Evolutionary conservation across 2,797 vertebrate genomes (phyloP).

Genomic region (Schizopygopsis malacanthus): DNA sequence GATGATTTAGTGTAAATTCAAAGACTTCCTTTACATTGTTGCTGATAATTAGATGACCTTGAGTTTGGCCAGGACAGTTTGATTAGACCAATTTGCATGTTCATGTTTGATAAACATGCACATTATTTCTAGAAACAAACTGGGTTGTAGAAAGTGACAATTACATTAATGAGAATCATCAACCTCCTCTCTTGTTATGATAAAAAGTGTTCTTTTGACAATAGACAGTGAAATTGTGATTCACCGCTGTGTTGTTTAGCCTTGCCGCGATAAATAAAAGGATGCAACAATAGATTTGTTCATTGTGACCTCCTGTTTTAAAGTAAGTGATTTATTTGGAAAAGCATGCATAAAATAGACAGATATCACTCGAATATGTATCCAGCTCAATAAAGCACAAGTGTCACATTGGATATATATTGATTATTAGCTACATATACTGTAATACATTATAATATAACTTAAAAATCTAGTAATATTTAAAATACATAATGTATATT

Average conservation of each 20-base stretch:
- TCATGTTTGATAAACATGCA: conserved; percentile 45
- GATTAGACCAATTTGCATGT: conserved; percentile 50
- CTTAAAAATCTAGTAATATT: not conserved
- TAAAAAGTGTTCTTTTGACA: conserved; percentile 56
- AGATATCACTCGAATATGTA: not conserved
- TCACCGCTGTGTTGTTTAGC: conserved; percentile 13
- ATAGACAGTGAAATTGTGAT: conserved; percentile 49
- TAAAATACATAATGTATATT: no score
- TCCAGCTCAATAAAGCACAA: not conserved
- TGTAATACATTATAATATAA: not conserved
- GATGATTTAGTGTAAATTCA: not conserved
- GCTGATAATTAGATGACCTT: conserved; percentile 35
- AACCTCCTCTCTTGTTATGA: conserved; percentile 39
- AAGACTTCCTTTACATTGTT: conserved; percentile 4
- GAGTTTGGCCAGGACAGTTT: conserved; percentile 20
- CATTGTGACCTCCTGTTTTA: not conserved
- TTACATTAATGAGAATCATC: conserved; percentile 47
- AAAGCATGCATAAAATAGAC: not conserved
- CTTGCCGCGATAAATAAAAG: not conserved
- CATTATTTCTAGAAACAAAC: conserved; percentile 50
- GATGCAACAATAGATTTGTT: not conserved
- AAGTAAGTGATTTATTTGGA: conserved; percentile 4
- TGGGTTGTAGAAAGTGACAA: conserved; percentile 26
- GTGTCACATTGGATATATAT: not conserved
- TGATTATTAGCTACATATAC: not conserved